Base-by-base conservation (phyloP, 2,888 invertebrate genomes). In the Napeogenes inachia region DNA sequence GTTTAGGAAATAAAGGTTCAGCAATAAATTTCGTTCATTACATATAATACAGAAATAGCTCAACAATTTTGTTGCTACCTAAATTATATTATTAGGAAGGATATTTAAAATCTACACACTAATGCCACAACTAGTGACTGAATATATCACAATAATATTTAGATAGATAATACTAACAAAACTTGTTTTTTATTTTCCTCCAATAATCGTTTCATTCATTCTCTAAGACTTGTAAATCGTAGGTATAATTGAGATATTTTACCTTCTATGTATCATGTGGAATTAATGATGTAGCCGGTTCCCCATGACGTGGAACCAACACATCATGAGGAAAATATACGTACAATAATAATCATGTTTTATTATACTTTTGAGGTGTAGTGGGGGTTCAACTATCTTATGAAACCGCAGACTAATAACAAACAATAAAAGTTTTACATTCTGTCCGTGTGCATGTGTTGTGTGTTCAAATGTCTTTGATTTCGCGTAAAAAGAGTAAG, bases 231-330 rank as follows among this genome's bases (percentile, higher is more conserved):
- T 10, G 8, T 50, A 30, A 50, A 12, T n/a, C 30, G 10, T 42
- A 50, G 21, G 2, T 46, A n/a, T 21, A 6, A 6, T 47, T 47
- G 13, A 30, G 21, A 21, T 21, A 21, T 21, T 50, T 50, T 50
- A 50, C 50, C 50, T 50, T 30, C 30, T 50, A 30, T 50, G 30
- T 50, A 21, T 47, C 47, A 47, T 50, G 47, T 47, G 50, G 50
- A 6, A 30, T 54, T 56, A 61, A 58, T 65, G 63, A 61, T 54
- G 55, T 30, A 32, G 35, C 53, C 35, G 45, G 63, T 66, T 64
- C 56, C 66, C 66, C 66, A 66, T 66, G 66, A 66, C 66, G 66
- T 62, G 66, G 66, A 50, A 12, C 21, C 4, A 53, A 62, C 58
- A 45, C 42, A 4, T 10, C 42, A 5, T 13, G 33, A 38, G 50